Percentiles rank a stretch among this genome's conserved stretches.
phyloP scores from a whole-genome alignment of 2,113 vertebrate genomes.

The Pterophyllum scalare region DNA sequence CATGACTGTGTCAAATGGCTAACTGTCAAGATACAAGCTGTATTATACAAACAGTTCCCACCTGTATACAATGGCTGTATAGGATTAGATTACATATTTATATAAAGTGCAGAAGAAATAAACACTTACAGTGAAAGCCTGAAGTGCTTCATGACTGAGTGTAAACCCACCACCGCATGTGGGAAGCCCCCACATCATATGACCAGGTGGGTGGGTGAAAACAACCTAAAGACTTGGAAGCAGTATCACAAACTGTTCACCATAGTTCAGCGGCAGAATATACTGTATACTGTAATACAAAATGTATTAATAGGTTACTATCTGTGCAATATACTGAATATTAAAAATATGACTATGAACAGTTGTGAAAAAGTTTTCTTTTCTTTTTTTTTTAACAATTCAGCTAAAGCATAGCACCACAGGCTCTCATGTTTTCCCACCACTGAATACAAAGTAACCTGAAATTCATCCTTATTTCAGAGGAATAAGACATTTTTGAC shows the following conservation, averaged over 20 bases:
- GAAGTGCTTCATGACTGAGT: slow-evolving; percentile 75
- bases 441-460: slow-evolving; percentile 89
- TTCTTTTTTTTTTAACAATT: slow-evolving; percentile 89
- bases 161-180: slow-evolving; percentile 62
- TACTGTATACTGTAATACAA: slow-evolving; percentile 60
- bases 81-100: slow-evolving; percentile 79
- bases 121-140: slow-evolving; percentile 77
- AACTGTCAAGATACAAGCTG: slow-evolving; percentile 62
- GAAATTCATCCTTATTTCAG: slow-evolving; percentile 86
- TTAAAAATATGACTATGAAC: slow-evolving; percentile 90
- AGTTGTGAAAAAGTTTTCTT: slow-evolving; percentile 85
- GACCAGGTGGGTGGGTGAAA: slow-evolving; percentile 73
- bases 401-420: slow-evolving; percentile 92
- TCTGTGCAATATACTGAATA: slow-evolving; percentile 88
- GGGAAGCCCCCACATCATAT: slow-evolving; percentile 64
- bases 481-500: slow-evolving; percentile 93
- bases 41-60: slow-evolving; percentile 74
- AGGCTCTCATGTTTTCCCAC: slow-evolving; percentile 90
- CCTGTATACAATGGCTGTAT: slow-evolving; percentile 77
- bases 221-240: slow-evolving; percentile 57
- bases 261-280: slow-evolving; percentile 72
- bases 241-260: slow-evolving; percentile 58
- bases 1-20: slow-evolving; percentile 82
- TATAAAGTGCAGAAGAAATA: slow-evolving; percentile 84
- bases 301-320: slow-evolving; percentile 74